Evolutionary conservation across 2,113 vertebrate genomes (phyloP), one percentile per base, ranked within the genome.

Genomic region (Heteronetta atricapilla): DNA sequence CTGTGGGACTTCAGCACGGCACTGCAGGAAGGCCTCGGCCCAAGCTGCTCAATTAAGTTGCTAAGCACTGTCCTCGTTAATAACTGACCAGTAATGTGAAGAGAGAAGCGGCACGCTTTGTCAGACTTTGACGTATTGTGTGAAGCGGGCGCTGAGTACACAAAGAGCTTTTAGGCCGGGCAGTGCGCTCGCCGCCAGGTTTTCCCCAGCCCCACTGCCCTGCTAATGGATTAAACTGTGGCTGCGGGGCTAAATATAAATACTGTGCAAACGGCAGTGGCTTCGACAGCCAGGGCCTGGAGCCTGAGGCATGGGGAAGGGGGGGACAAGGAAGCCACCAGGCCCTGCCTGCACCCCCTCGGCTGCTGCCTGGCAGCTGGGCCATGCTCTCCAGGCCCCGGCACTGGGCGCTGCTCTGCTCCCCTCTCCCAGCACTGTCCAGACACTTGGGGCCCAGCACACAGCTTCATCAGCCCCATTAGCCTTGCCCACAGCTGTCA

Each of bases 401-500:
- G 42, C 31, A 28, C 16, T 23, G 16, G 0, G 5, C 15, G 17
- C 19, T 69, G 38, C 50, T 74, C 31, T 20, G 8, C n/a, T 59
- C 8, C 31, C 19, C 14, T 82, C 38, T 73, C 55, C 62, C 23
- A 53, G 8, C 31, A 5, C 10, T 21, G 44, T 29, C 33, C 31
- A 33, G 21, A 46, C 21, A n/a, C 10, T 4, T 33, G 19, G 59
- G 33, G 6, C n/a, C 11, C 6, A 34, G 44, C 69, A 50, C 10
- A 31, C 3, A 68, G 36, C 48, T 76, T 50, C 28, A 33, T 18
- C 67, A 80, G 78, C 12, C 34, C 13, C 8, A 0, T 42, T 56
- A 73, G 38, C 3, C 0, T 68, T 23, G 70, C n/a, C 21, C 0
- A 0, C 42, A 82, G 34, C 28, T 1, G 4, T 19, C 3, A 1